phyloP scores from a whole-genome alignment of 2,888 invertebrate species.

The Graphium colonna region DNA sequence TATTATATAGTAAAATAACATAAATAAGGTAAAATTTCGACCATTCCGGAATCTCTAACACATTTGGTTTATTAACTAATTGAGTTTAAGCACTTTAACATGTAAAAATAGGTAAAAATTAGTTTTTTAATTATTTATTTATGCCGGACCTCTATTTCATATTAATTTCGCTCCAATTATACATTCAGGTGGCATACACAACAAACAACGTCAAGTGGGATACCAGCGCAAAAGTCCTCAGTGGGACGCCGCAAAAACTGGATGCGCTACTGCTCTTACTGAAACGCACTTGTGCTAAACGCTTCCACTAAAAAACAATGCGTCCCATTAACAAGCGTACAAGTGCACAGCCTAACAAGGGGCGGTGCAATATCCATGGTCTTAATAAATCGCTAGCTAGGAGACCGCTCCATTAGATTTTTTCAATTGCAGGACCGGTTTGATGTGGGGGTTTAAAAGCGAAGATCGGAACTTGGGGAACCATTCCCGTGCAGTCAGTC shows the following conservation, averaged over 20 bases:
- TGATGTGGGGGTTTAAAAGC: constrained; percentile 64
- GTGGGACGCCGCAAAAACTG: constrained; percentile 30
- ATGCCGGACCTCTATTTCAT: too few species aligned
- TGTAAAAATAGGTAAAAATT: too few species aligned
- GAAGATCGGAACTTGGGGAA: constrained; percentile 44
- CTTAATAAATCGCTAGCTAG: constrained; percentile 48
- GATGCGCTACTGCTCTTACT: constrained; percentile 10
- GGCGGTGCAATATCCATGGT: constrained; percentile 56
- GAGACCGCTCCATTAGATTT: constrained; percentile 61
- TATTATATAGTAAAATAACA: too few species aligned
- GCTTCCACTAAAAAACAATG: constrained; percentile 25
- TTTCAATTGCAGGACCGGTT: constrained; percentile 63
- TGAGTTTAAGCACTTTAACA: too few species aligned
- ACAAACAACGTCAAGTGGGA: too few species aligned
- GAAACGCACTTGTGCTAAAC: constrained; percentile 9
- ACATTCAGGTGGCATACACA: not conserved
- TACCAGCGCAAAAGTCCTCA: not conserved
- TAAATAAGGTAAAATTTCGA: too few species aligned
- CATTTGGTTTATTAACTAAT: too few species aligned
- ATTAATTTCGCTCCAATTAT: not conserved
- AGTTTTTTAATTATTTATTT: too few species aligned
- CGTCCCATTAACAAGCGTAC: constrained; percentile 40
- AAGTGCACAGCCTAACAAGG: constrained; percentile 55
- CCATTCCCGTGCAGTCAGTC: constrained; percentile 58
- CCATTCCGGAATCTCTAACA: too few species aligned